A percentile compares a stretch with the other conserved stretches of the same genome.
These are phyloP conservation scores for Tiliacea aurago DNA, from an alignment of 2,888 invertebrate genomes.

Conservation along the genomic window DNA sequence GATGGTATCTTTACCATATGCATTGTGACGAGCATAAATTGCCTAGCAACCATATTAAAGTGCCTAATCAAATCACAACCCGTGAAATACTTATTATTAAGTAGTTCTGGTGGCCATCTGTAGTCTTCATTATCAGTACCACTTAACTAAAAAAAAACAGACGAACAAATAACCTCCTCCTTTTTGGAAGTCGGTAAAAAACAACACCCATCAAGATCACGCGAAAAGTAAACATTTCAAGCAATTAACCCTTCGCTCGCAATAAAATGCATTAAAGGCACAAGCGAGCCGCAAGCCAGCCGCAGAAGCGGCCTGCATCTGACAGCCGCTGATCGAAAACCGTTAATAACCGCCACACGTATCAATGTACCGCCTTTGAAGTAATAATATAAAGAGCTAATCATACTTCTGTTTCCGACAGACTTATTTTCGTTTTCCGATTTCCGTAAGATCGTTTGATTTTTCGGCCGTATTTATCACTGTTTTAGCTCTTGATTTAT, in stretches of 20 bases:
- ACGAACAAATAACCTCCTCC: no score
- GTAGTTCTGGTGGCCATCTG: no score
- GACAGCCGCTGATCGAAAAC: constrained; percentile 50
- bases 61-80: no score
- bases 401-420: constrained; percentile 19
- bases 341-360: constrained; percentile 36
- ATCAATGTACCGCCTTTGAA: constrained; percentile 23
- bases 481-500: background rate
- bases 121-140: no score
- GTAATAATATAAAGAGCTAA: constrained; percentile 20
- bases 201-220: constrained; percentile 20
- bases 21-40: no score
- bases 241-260: constrained; percentile 40
- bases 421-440: constrained; percentile 1
- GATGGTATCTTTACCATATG: no score
- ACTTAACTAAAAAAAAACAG: no score
- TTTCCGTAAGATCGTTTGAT: background rate
- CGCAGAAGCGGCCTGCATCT: constrained; percentile 24
- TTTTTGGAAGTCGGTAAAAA: no score
- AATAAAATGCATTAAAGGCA: constrained; percentile 38
- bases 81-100: no score
- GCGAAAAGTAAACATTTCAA: constrained; percentile 27
- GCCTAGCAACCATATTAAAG: no score
- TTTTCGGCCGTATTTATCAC: background rate
- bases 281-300: constrained; percentile 11